Base-by-base conservation (phyloP, 1,140 invertebrate genomes). In the Zaprionus davidi region DNA sequence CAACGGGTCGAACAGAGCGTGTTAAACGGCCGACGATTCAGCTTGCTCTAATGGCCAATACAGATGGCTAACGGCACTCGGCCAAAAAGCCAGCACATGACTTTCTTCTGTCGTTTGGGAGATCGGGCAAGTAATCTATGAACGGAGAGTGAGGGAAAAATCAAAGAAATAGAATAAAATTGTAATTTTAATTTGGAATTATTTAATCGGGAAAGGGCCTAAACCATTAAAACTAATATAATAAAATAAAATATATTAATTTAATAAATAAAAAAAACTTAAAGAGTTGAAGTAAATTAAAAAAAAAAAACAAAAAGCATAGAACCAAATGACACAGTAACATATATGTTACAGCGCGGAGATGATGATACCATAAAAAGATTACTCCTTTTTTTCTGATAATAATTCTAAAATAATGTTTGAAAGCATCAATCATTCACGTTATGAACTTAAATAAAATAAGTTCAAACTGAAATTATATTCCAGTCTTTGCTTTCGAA, bases 1-100 rank as follows among this genome's bases (percentile, higher is more conserved):
- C 58, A 87, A 79, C 79, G 83, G 80, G 38, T 71, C 66, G 66
- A 63, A 82, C 69, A 75, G 77, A 78, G 77, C 84, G 73, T 46
- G 72, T 78, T 87, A 82, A 82, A 87, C 76, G 82, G 56, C 22
- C 73, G 57, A 56, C 68, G 56, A 56, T 69, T 75, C 66, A 51
- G 57, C 63, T 63, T 68, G 20, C 62, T 68, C 79, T 73, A 70
- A 79, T 76, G 67, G 71, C 36, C 76, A 69, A 46, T 62, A 77
- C 38, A 67, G 68, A 34, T 34, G 31, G 31, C 75, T 55, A 44
- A 46, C 15, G 41, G n/a, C 51, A 57, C 62, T 31, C 49, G 59
- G 64, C 69, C 80, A 71, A 76, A 76, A 82, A 78, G 57, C 38
- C 69, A 69, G 75, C 69, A 76, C 65, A 79, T 73, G 41, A 46